Percentiles rank a stretch among this genome's conserved stretches.
Evolutionary conservation across 2,113 vertebrate genomes (phyloP).

Genomic region (Rhagologus leucostigma): DNA sequence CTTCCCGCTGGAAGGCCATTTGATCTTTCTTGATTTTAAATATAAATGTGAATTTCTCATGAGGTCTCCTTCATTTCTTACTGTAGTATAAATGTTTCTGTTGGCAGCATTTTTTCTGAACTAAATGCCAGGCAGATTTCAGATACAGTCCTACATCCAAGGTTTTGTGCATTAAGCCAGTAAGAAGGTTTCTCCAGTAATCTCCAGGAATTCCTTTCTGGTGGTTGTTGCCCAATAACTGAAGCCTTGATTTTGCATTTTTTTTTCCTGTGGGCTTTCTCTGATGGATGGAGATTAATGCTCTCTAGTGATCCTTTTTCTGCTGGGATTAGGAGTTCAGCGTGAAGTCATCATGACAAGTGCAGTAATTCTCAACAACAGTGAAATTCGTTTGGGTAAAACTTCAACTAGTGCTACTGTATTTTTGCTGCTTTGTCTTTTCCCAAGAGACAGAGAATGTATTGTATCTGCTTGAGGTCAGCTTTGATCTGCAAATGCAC

Average conservation of each 20-base stretch:
- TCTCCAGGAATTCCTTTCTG: background rate
- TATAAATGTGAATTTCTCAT: background rate
- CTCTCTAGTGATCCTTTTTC: background rate
- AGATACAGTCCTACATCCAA: background rate
- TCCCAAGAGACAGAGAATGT: background rate
- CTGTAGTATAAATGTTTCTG: background rate
- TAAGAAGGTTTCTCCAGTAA: background rate
- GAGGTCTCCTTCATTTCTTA: background rate
- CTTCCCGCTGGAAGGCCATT: background rate
- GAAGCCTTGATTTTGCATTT: background rate
- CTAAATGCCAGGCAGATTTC: background rate
- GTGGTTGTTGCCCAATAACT: background rate
- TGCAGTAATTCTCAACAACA: background rate
- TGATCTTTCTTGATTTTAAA: background rate
- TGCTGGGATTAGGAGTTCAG: background rate
- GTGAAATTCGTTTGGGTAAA: background rate
- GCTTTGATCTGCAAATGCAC: background rate
- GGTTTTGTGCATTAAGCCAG: background rate
- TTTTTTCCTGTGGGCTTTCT: background rate
- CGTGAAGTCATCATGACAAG: background rate
- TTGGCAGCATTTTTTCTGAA: conserved; percentile 14
- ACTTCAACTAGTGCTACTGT: background rate
- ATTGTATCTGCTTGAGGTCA: background rate
- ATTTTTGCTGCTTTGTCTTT: background rate
- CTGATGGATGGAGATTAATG: background rate